These are phyloP conservation scores for Melieria crassipennis DNA, from an alignment of 2,888 invertebrate species.

Conservation along the genomic window DNA sequence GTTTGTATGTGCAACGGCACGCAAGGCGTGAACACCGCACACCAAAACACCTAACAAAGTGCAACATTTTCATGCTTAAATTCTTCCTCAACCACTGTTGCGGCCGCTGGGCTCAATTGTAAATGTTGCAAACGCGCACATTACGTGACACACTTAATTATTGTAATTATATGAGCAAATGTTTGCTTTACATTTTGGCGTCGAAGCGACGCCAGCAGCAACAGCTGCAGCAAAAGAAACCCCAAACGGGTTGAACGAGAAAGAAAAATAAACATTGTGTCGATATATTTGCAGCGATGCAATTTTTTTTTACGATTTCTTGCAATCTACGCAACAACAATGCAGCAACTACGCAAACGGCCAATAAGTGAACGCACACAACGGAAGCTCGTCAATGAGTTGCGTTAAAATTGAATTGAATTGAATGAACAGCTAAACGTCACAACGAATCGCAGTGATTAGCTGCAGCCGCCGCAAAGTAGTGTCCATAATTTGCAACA, in stretches of 20 bases:
- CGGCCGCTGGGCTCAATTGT: too few species aligned
- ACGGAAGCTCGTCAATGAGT: too few species aligned
- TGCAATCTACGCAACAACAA: background rate
- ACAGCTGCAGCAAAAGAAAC: background rate
- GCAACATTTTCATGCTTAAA: conserved; percentile 20
- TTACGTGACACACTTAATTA: conserved; percentile 24
- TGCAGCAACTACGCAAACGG: background rate
- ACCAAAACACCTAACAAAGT: background rate
- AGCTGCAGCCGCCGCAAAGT: background rate
- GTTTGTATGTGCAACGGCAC: too few species aligned
- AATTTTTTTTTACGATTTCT: background rate
- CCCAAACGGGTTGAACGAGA: background rate
- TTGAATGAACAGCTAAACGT: too few species aligned
- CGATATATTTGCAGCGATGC: too few species aligned
- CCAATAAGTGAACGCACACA: background rate
- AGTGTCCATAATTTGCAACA: background rate
- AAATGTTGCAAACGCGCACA: background rate
- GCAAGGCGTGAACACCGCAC: background rate
- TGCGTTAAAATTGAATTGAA: too few species aligned
- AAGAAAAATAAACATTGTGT: background rate
- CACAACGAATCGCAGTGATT: too few species aligned
- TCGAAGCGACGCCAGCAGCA: background rate
- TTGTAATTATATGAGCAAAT: conserved; percentile 1
- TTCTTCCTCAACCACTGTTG: conserved; percentile 15
- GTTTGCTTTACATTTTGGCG: conserved; percentile 6